Percentiles rank a stretch among this genome's conserved stretches.
Conservation (phyloP, 2,888 invertebrate genomes). For the Ellobium chinense region DNA sequence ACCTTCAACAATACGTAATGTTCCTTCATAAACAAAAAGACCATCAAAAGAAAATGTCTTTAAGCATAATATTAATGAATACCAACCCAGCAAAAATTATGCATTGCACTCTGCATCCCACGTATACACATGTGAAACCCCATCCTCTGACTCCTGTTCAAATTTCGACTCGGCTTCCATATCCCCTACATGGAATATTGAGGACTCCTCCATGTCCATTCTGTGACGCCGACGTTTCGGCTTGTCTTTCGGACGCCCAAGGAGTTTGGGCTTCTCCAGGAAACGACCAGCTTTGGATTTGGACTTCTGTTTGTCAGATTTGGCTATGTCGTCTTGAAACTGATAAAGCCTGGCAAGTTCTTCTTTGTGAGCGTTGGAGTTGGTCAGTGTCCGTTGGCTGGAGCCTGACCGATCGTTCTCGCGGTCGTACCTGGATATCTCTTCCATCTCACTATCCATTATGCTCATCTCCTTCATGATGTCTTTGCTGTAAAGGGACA, state of each 20-base stretch:
- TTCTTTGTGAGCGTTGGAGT: background rate
- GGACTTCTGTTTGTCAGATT: background rate
- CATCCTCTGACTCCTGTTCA: constrained; percentile 10
- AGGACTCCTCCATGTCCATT: constrained; percentile 15
- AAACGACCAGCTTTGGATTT: background rate
- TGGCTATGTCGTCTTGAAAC: constrained; percentile 20
- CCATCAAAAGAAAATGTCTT: too few relatives aligned
- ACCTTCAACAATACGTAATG: too few relatives aligned
- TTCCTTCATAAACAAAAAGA: too few relatives aligned
- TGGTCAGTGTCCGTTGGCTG: background rate
- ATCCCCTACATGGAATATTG: constrained; percentile 24
- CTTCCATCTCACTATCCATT: constrained; percentile 42
- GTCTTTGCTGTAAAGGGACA: constrained; percentile 38
- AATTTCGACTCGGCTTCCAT: constrained; percentile 3
- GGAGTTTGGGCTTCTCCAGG: background rate
- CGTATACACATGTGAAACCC: too few relatives aligned
- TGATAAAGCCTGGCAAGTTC: constrained; percentile 2
- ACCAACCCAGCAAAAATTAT: too few relatives aligned
- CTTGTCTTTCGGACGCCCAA: background rate
- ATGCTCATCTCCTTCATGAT: constrained; percentile 45
- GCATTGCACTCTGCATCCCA: too few relatives aligned
- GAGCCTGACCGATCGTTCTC: background rate
- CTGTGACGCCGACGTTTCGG: background rate
- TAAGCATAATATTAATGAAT: too few relatives aligned
- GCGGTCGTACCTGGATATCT: constrained; percentile 19